phyloP scores from a whole-genome alignment of 2,113 vertebrate genomes.

The Prietella phreatophila region DNA sequence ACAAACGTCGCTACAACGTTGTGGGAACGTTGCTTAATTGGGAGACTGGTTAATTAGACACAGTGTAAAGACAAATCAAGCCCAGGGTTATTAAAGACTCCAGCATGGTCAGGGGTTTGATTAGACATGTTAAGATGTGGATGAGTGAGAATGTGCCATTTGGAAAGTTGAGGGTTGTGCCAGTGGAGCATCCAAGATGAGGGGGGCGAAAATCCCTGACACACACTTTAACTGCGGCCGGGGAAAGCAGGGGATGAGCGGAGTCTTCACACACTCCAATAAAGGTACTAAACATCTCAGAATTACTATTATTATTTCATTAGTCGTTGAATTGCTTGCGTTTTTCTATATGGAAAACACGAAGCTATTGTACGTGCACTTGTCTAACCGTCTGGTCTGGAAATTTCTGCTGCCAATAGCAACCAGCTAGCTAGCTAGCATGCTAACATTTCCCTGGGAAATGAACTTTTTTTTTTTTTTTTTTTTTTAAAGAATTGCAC shows the following conservation, averaged over 20 bases:
- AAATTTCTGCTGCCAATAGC: conserved; percentile 6
- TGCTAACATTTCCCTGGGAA: background rate
- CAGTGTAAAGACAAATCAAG: background rate
- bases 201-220: background rate
- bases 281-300: conserved; percentile 17
- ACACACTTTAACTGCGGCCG: background rate
- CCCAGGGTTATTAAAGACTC: background rate
- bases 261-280: background rate
- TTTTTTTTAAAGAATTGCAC: background rate
- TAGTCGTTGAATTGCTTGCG: too few relatives aligned
- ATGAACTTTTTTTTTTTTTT: too few relatives aligned
- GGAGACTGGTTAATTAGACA: background rate
- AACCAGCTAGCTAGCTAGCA: conserved; percentile 17
- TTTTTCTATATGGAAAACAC: background rate
- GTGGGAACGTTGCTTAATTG: background rate
- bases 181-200: conserved; percentile 1
- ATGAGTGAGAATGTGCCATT: background rate
- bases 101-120: background rate
- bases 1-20: background rate
- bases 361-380: too few relatives aligned
- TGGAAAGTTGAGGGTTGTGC: background rate
- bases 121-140: background rate
- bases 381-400: conserved; percentile 4
- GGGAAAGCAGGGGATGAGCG: conserved; percentile 28
- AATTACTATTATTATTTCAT: background rate